phyloP scores from a whole-genome alignment of 2,888 invertebrate species.

The Aspidiotus destructor region DNA sequence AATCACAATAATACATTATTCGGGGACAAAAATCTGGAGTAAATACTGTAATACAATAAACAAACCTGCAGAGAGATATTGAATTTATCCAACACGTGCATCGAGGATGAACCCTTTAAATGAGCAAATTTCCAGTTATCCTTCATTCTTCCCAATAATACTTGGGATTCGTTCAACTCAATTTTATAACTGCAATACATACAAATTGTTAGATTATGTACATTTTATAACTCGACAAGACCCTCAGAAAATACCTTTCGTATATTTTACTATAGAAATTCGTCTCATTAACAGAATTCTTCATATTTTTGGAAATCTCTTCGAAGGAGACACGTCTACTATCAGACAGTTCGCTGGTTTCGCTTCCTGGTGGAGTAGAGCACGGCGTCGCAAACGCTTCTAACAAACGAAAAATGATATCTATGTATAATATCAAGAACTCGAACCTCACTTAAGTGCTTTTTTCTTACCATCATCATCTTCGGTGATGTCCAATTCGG shows the following conservation, averaged over 20 bases:
- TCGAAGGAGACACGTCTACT: constrained; percentile 37
- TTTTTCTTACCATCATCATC: constrained; percentile 22
- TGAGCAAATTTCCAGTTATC: constrained; percentile 87
- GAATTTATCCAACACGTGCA: constrained; percentile 77
- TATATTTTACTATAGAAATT: constrained; percentile 60
- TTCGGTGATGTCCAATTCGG: constrained; percentile 23
- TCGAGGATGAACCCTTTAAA: constrained; percentile 67
- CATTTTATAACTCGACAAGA: too few species aligned
- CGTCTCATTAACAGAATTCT: constrained; percentile 48
- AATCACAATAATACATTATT: constrained; percentile 37
- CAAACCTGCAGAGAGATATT: constrained; percentile 53
- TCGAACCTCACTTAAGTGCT: background rate
- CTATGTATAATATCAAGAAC: background rate
- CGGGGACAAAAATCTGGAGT: background rate
- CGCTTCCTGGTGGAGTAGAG: constrained; percentile 74
- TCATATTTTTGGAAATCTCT: constrained; percentile 40
- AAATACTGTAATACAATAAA: background rate
- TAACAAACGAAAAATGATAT: background rate
- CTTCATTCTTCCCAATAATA: constrained; percentile 75
- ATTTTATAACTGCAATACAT: constrained; percentile 41
- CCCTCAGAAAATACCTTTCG: constrained; percentile 49
- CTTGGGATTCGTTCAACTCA: constrained; percentile 72
- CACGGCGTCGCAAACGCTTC: constrained; percentile 69
- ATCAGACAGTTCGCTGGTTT: constrained; percentile 49
- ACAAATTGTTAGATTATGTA: too few species aligned